Evolutionary conservation across 2,113 vertebrate species (phyloP).

Genomic region (Pedetes capensis): DNA sequence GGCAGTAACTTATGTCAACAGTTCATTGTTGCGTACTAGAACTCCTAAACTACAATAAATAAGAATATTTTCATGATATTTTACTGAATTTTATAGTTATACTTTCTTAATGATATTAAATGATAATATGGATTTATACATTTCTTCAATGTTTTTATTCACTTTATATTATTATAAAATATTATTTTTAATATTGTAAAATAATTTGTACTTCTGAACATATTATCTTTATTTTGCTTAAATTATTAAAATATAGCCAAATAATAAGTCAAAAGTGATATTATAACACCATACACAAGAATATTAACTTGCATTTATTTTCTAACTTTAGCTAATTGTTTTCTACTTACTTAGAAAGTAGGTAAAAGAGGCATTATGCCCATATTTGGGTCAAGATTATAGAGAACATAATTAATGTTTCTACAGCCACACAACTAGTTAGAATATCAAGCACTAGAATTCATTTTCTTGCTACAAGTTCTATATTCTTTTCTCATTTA

Average conservation of each 20-base stretch:
- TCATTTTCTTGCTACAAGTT: background rate
- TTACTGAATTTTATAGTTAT: slow-evolving; percentile 80
- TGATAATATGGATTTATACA: slow-evolving; percentile 71
- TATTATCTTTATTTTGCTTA: slow-evolving; percentile 62
- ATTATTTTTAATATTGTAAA: slow-evolving; percentile 76
- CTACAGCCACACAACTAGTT: background rate
- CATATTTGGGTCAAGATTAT: background rate
- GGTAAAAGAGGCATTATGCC: background rate
- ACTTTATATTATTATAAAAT: slow-evolving; percentile 76
- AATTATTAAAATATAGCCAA: background rate
- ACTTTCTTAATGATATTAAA: slow-evolving; percentile 80
- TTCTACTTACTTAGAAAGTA: background rate
- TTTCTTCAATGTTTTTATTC: slow-evolving; percentile 70
- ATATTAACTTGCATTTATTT: background rate
- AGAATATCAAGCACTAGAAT: background rate
- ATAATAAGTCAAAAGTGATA: background rate
- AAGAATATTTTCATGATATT: slow-evolving; percentile 57
- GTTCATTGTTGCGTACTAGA: slow-evolving; percentile 84
- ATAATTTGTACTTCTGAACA: slow-evolving; percentile 73
- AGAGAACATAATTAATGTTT: background rate
- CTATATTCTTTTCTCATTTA: background rate
- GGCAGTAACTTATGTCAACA: slow-evolving; percentile 87
- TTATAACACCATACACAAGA: background rate
- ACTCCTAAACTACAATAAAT: slow-evolving; percentile 73
- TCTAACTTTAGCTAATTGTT: background rate